Percentiles rank a stretch among this genome's conserved stretches.
phyloP scores from a whole-genome alignment of 2,888 invertebrate species.

The Trichopoda pennipes region DNA sequence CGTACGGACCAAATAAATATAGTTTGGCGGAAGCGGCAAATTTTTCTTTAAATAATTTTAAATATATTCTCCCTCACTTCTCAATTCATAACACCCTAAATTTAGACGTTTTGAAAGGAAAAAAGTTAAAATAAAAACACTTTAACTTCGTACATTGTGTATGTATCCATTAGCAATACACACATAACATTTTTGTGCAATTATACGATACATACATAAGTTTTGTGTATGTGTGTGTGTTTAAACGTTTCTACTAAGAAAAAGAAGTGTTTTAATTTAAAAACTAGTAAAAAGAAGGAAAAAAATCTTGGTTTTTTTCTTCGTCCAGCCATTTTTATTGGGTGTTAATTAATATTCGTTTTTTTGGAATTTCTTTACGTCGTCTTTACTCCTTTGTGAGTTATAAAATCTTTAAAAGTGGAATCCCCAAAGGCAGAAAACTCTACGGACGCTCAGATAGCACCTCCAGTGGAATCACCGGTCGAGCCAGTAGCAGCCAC shows the following conservation, averaged over 20 bases:
- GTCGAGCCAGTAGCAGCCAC: constrained; percentile 45
- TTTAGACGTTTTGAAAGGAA: constrained; percentile 66
- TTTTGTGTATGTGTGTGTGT: constrained; percentile 33
- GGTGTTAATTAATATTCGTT: constrained; percentile 65
- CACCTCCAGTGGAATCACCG: constrained; percentile 70
- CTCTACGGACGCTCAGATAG: constrained; percentile 65
- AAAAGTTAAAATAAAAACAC: constrained; percentile 45
- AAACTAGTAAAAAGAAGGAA: constrained; percentile 47
- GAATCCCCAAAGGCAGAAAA: constrained; percentile 69
- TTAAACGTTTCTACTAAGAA: constrained; percentile 49
- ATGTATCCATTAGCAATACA: constrained; percentile 64
- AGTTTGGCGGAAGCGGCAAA: constrained; percentile 71
- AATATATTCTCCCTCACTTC: constrained; percentile 69
- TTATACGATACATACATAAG: constrained; percentile 50
- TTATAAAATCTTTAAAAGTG: constrained; percentile 65
- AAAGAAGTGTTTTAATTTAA: constrained; percentile 59
- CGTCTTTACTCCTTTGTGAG: constrained; percentile 66
- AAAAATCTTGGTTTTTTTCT: constrained; percentile 55
- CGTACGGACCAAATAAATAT: constrained; percentile 73
- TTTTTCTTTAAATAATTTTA: constrained; percentile 69
- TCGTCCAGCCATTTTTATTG: constrained; percentile 55
- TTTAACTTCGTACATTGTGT: constrained; percentile 64
- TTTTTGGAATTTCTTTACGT: constrained; percentile 64
- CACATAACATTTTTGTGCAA: constrained; percentile 60
- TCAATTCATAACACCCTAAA: constrained; percentile 68